phyloP scores from a whole-genome alignment of 2,888 invertebrate species.

The Acleris laterana region DNA sequence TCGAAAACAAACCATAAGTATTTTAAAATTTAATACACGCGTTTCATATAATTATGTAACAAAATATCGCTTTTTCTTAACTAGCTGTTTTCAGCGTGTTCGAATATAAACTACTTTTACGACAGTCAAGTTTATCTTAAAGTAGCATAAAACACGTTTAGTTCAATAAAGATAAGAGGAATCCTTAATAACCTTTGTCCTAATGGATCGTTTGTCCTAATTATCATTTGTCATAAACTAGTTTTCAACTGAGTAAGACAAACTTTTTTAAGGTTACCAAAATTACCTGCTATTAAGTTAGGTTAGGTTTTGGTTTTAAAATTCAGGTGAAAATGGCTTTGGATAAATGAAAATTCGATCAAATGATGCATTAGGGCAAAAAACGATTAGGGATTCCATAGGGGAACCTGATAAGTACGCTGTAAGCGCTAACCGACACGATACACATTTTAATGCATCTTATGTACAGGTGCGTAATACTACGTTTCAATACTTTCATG shows the following conservation, averaged over 20 bases:
- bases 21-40: conserved; percentile 26
- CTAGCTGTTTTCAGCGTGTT: conserved; percentile 41
- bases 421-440: too few species aligned
- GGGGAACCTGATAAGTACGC: neutral
- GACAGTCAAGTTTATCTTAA: conserved; percentile 5
- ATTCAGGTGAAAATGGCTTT: too few species aligned
- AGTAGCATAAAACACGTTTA: neutral
- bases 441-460: conserved; percentile 16
- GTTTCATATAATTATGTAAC: conserved; percentile 45
- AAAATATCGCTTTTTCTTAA: conserved; percentile 57
- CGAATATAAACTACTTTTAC: conserved; percentile 9
- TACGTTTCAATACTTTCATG: conserved; percentile 32
- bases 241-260: too few species aligned
- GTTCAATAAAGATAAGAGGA: neutral
- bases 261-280: too few species aligned
- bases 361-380: too few species aligned
- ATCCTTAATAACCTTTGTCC: too few species aligned
- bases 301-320: too few species aligned
- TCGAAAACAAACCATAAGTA: conserved; percentile 6
- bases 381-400: too few species aligned
- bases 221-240: too few species aligned
- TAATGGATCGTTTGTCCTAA: too few species aligned
- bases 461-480: conserved; percentile 12
- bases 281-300: too few species aligned
- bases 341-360: too few species aligned